A percentile compares a stretch with the other conserved stretches of the same genome.
Conservation (phyloP, 2,797 vertebrate genomes). For the Amazonetta brasiliensis region DNA sequence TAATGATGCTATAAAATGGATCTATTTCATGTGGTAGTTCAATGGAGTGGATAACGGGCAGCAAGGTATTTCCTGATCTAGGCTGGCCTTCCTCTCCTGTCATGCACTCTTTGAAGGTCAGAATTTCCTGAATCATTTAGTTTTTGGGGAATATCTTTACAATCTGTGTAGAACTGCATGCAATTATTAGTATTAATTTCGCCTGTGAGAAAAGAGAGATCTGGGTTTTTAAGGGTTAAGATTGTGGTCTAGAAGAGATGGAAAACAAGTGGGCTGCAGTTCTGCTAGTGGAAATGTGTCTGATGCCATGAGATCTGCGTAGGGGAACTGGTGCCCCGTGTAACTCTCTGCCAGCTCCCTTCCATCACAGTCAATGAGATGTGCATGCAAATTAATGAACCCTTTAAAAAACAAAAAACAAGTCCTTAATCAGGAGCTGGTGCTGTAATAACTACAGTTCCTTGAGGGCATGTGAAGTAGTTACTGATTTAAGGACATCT, state of each 20-base stretch:
- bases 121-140: neutral
- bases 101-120: neutral
- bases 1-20: neutral
- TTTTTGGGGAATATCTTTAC: neutral
- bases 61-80: neutral
- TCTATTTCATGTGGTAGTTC: neutral
- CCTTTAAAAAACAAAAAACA: neutral
- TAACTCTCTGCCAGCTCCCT: neutral
- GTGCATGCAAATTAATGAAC: constrained; percentile 13
- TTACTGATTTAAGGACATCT: constrained; percentile 41
- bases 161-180: neutral
- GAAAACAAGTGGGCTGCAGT: neutral
- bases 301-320: neutral
- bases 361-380: neutral
- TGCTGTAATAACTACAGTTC: constrained; percentile 37
- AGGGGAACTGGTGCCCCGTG: neutral
- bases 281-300: neutral
- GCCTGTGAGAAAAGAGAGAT: neutral
- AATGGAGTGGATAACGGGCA: neutral
- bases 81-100: neutral
- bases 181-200: neutral
- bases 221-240: neutral
- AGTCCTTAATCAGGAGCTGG: constrained; percentile 43
- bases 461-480: constrained; percentile 7
- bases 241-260: neutral